Base-by-base conservation (phyloP, 2,797 vertebrate species). In the Scomberomorus guttatus region DNA sequence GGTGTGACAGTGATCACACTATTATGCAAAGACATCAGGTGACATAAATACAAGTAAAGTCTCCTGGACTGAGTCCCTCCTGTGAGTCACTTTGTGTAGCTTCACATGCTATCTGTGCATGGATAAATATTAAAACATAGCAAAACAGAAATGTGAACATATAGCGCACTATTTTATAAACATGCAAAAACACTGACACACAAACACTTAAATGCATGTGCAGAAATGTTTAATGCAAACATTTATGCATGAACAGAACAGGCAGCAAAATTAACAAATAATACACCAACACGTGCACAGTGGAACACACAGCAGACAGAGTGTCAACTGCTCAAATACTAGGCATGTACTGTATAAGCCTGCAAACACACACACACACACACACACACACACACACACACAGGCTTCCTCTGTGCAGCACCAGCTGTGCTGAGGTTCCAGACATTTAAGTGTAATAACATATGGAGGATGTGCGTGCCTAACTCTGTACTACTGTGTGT, bases 391-490 rank as follows among this genome's bases (percentile, higher is more conserved):
- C 60, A 42, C 72, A 69, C 54, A 75, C 27, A 65, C 63, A 82
- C 22, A 68, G 1, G 9, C 71, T 80, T 87, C 75, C 83, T 81
- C 59, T 88, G 85, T 83, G 73, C 74, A 42, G 68, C 81, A 51
- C 77, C 87, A 89, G 90, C 88, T 92, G 85, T 84, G 65, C n/a
- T 62, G 69, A 72, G 79, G 77, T 73, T 82, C 67, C 46, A 80
- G 77, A 69, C 82, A 71, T 86, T 91, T 83, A 89, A 90, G 37
- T 72, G 60, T 70, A 75, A 81, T 57, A 89, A 83, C 91, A 93
- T 80, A 83, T 89, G 82, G 88, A 89, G 81, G 70, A 81, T 78
- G 77, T 90, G 88, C 18, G 44, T 81, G 66, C 39, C 24, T 69
- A 4, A 48, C 52, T 68, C 60, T 57, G 56, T 76, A 76, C 32